Evolutionary conservation across 2,888 invertebrate species (phyloP).

Genomic region (Meandrusa payeni): DNA sequence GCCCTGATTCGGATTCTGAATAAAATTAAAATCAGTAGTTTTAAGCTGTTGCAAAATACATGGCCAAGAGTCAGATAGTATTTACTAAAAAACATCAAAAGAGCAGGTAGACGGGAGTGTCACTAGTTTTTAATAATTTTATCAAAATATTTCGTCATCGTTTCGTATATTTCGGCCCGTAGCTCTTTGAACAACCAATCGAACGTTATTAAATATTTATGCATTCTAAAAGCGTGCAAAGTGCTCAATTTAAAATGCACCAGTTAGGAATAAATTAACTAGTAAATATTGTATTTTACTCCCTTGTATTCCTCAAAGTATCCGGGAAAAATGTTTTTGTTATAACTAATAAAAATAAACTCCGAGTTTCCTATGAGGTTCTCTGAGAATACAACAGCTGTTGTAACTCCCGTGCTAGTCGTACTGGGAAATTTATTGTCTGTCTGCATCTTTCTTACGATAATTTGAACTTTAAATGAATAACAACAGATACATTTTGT

Average conservation of each 20-base stretch:
- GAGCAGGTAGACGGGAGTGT: no score
- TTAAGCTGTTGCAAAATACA: no score
- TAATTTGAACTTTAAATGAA: no score
- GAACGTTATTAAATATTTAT: conserved; percentile 22
- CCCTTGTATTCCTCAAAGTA: conserved; percentile 1
- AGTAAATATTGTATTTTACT: conserved; percentile 17
- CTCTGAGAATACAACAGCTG: conserved; percentile 9
- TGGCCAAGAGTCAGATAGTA: no score
- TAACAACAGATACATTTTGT: no score
- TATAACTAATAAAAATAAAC: conserved; percentile 14
- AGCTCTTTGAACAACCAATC: conserved; percentile 20
- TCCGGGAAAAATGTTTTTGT: conserved; percentile 10
- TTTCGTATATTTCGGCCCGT: neutral
- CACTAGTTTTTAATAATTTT: no score
- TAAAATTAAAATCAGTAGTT: no score
- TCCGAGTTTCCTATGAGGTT: conserved; percentile 3
- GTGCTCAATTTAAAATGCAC: conserved; percentile 23
- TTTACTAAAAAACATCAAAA: no score
- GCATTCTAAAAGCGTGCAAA: conserved; percentile 21
- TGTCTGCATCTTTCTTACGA: no score
- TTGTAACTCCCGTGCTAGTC: conserved; percentile 7
- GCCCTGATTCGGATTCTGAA: no score
- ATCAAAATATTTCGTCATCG: neutral
- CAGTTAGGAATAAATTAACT: conserved; percentile 19
- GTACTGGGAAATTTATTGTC: conserved; percentile 3